Evolutionary conservation across 2,113 vertebrate genomes (phyloP).

Genomic region (Passer domesticus): DNA sequence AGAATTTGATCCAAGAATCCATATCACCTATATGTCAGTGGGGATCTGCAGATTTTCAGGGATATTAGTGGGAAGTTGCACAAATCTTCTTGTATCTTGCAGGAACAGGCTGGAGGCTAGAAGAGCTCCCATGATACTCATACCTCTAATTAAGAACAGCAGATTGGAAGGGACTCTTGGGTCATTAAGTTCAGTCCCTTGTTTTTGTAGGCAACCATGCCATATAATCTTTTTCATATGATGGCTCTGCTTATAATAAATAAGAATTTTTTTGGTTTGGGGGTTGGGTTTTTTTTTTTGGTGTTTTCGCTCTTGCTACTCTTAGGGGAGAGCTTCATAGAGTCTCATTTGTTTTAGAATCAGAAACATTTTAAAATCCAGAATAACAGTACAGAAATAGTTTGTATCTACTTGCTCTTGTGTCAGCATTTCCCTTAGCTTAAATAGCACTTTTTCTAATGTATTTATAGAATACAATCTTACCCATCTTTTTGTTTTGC

Average conservation of each 20-base stretch:
- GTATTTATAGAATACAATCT: not conserved
- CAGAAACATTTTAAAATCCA: not conserved
- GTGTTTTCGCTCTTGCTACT: not conserved
- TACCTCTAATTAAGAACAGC: conserved; percentile 63
- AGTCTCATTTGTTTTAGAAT: conserved; percentile 9
- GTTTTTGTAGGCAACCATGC: conserved; percentile 51
- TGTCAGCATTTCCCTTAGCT: not conserved
- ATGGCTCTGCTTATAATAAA: conserved; percentile 37
- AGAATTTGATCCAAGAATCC: conserved; percentile 39
- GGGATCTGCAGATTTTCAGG: conserved; percentile 12
- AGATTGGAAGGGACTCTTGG: conserved; percentile 57
- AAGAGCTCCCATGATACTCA: conserved; percentile 48
- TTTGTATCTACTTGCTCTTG: not conserved
- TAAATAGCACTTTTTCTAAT: not conserved
- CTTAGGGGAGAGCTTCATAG: not conserved
- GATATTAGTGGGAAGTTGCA: conserved; percentile 32
- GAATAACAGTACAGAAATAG: not conserved
- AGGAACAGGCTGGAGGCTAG: conserved; percentile 50
- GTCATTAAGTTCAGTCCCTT: conserved; percentile 56
- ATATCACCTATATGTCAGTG: conserved; percentile 28
- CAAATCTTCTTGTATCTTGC: conserved; percentile 22
- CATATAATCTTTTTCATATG: conserved; percentile 58
- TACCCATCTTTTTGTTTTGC: not conserved
- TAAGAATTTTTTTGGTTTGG: not conserved
- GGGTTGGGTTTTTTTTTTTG: not conserved